Base-by-base conservation (phyloP, 2,888 invertebrate species). In the Andrena bicolor region DNA sequence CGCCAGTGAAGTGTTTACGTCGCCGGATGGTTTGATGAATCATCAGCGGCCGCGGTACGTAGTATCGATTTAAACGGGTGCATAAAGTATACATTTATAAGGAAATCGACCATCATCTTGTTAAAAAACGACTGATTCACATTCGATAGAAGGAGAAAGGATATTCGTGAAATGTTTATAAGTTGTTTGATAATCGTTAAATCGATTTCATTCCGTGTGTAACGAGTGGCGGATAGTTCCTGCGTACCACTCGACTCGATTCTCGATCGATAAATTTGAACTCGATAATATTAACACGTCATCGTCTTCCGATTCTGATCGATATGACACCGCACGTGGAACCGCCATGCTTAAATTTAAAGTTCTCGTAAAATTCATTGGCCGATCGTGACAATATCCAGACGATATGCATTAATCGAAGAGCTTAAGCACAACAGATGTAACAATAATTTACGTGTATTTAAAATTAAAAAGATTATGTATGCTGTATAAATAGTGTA, bases 101-200 rank as follows among this genome's bases (percentile, higher is more conserved):
- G 88, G 75, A 90, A 88, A 90, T 82, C 51, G 87, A 91, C 93
- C 90, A 92, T 91, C 92, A 89, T 87, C 90, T 79, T 92, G 92
- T 92, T 93, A 91, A 91, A 91, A 73, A 89, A 82, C 91, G 89
- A 91, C 89, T 93, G 90, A 92, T 92, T 90, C 91, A 91, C 91
- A 90, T 91, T 92, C 90, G 86, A 91, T 90, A 90, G 53, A n/a
- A 8, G 20, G 61, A 23, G n/a, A 58, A 71, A 64, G 26, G 58
- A 66, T 35, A 35, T 90, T 83, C 89, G 87, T 84, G 89, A 89
- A 75, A 75, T 86, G 87, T 83, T 84, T 84, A 82, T 88, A 85
- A 70, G 83, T 88, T 61, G 66, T 71, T 73, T 78, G 60, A 78
- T 81, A 76, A 68, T 81, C 84, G 74, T 75, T 83, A 80, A 90